phyloP scores from a whole-genome alignment of 2,797 vertebrate species.

The Sylvilagus floridanus region DNA sequence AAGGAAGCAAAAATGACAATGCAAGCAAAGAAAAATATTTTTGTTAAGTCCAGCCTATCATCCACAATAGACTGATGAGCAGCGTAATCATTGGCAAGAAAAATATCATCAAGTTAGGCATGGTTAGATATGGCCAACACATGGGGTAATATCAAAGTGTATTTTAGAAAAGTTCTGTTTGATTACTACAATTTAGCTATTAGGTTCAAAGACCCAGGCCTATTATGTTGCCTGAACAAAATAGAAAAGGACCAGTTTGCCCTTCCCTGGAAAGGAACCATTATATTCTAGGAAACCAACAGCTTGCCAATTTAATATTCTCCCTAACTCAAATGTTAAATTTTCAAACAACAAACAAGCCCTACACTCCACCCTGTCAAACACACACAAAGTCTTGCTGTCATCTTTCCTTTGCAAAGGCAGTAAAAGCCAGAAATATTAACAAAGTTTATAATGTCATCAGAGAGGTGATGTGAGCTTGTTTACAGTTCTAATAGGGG shows the following conservation, averaged over 20 bases:
- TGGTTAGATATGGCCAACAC: constrained; percentile 5
- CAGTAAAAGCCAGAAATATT: constrained; percentile 13
- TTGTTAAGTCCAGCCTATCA: neutral
- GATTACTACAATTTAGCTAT: constrained; percentile 51
- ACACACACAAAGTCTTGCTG: neutral
- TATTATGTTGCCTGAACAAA: constrained; percentile 71
- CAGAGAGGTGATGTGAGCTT: neutral
- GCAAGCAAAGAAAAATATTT: constrained; percentile 59
- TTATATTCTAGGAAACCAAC: constrained; percentile 64
- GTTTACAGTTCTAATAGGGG: neutral
- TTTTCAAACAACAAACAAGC: constrained; percentile 54
- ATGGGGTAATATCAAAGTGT: constrained; percentile 27
- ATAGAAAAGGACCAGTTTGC: constrained; percentile 42
- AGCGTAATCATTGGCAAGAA: constrained; percentile 24
- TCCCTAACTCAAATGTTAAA: constrained; percentile 41
- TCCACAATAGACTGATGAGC: neutral
- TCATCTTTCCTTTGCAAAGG: constrained; percentile 13
- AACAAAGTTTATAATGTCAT: constrained; percentile 39
- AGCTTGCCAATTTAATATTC: constrained; percentile 15
- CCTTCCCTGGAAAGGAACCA: constrained; percentile 26
- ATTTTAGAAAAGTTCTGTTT: constrained; percentile 49
- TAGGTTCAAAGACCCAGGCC: constrained; percentile 48
- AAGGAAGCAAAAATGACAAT: constrained; percentile 37
- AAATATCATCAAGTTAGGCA: constrained; percentile 24
- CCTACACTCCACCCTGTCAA: neutral